Conservation (phyloP, 2,888 invertebrate genomes). For the Rambutsinella grinnellia region DNA sequence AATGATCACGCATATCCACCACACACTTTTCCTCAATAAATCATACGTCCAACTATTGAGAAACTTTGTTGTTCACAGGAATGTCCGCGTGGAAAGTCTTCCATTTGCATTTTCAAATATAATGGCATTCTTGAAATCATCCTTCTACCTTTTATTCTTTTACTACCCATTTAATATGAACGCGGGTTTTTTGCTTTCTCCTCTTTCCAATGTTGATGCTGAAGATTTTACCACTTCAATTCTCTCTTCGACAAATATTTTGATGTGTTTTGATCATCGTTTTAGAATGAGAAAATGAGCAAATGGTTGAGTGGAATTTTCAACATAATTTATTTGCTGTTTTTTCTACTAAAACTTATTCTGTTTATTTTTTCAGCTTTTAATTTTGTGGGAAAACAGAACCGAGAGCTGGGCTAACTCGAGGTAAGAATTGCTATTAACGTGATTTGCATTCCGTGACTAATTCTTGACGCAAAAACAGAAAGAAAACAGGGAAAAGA, state of each 20-base stretch:
- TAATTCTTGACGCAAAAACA: conserved; percentile 60
- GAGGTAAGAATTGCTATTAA: conserved; percentile 44
- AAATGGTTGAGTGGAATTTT: neutral
- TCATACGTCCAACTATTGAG: conserved; percentile 2
- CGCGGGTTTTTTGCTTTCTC: too few relatives aligned
- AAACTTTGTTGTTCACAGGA: neutral
- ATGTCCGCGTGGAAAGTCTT: too few relatives aligned
- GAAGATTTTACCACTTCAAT: neutral
- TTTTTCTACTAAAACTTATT: neutral
- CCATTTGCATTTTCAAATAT: too few relatives aligned
- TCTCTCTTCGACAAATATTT: neutral
- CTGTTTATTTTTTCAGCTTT: neutral
- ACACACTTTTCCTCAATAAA: neutral
- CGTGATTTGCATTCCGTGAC: conserved; percentile 62
- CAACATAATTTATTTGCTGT: conserved; percentile 25
- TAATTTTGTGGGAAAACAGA: conserved; percentile 9
- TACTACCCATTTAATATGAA: too few relatives aligned
- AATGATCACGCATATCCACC: neutral
- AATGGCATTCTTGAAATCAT: too few relatives aligned
- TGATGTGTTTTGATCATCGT: neutral
- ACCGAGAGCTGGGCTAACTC: neutral
- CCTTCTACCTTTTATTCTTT: too few relatives aligned
- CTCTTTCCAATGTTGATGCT: too few relatives aligned
- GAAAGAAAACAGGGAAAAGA: conserved; percentile 42
- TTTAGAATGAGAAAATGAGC: neutral